Evolutionary conservation across 2,113 vertebrate species (phyloP), one percentile per base, ranked within the genome.

Genomic region (Hucho hucho): DNA sequence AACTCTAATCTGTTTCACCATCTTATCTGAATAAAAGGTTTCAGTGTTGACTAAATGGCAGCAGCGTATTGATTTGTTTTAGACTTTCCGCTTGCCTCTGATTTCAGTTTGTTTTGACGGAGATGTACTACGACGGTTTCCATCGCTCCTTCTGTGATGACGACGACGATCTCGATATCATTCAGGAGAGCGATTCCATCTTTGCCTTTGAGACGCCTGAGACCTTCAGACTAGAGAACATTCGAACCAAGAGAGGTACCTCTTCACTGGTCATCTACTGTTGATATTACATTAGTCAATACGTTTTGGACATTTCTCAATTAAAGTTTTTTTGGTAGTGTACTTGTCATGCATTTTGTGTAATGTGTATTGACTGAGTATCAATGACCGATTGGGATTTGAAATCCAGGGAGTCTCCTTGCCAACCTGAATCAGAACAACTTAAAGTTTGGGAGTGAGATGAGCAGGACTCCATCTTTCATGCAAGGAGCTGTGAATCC

Each of bases 51-150:
- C 16, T 53, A 53, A 53, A 14, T 53, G 16, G 16, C 16, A 18
- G 49, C 16, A 18, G 49, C 49, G 3, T 53, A 61, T 73, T 7
- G 26, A 26, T 3, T 46, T 61, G n/a, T 63, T 53, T 11, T 74
- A 28, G 61, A 29, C 43, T 58, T 16, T 12, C 3, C 32, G 6
- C 6, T 69, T 68, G 32, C 56, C 3, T 75, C 49, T 87, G 29
- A 69, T 53, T 53, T 61, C 81, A 99, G 98, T 98, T 99, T 16
- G 96, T 99, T 84, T 90, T 99, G 89, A 99, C 98, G 0, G 98
- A 99, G 94, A 98, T 99, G 96, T 99, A 99, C 92, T 99, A 95
- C 0, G 98, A 99, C 47, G 98, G 98, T 4, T 99, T 99, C 81
- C 98, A 99, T 70, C 97, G 98, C 47, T 99, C 98, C 74, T 99